phyloP scores from a whole-genome alignment of 37 sponge, comb jelly and placozoan species.

The Halichondria panicea region DNA sequence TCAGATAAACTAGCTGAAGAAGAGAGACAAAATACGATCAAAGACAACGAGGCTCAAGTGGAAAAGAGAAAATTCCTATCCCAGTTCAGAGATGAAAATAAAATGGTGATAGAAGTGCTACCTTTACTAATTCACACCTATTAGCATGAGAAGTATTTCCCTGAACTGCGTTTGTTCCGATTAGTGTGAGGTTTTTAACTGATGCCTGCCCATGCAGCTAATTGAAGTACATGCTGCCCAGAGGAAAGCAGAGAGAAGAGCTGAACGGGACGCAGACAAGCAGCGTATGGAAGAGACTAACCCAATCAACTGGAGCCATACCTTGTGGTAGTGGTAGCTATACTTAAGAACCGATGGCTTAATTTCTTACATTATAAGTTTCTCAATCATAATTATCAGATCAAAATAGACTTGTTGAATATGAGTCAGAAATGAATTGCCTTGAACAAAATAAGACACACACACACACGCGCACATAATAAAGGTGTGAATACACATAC shows the following conservation, averaged over 20 bases:
- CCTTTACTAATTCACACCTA: background rate
- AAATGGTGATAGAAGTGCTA: slow-evolving; percentile 37
- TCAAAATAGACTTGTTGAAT: too few species aligned
- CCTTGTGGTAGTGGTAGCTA: slow-evolving; percentile 21
- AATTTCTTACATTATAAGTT: background rate
- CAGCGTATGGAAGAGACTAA: slow-evolving; percentile 34
- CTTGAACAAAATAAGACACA: too few species aligned
- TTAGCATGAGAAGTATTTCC: background rate
- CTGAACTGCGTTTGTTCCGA: too few species aligned
- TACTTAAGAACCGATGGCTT: background rate
- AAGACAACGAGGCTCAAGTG: slow-evolving; percentile 10
- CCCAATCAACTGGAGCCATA: slow-evolving; percentile 74
- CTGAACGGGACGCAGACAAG: slow-evolving; percentile 22
- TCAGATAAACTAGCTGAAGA: slow-evolving; percentile 8
- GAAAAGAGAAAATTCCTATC: slow-evolving; percentile 12
- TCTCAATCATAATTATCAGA: background rate
- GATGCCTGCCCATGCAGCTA: slow-evolving; percentile 57
- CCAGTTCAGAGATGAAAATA: slow-evolving; percentile 46
- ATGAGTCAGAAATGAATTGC: too few species aligned
- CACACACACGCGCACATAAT: too few species aligned
- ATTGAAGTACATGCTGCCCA: slow-evolving; percentile 50
- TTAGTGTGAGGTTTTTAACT: too few species aligned
- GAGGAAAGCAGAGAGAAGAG: slow-evolving; percentile 15
- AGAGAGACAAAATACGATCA: background rate
- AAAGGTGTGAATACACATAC: too few species aligned